Conservation (phyloP, 2,888 invertebrate genomes). For the Noctua janthina region DNA sequence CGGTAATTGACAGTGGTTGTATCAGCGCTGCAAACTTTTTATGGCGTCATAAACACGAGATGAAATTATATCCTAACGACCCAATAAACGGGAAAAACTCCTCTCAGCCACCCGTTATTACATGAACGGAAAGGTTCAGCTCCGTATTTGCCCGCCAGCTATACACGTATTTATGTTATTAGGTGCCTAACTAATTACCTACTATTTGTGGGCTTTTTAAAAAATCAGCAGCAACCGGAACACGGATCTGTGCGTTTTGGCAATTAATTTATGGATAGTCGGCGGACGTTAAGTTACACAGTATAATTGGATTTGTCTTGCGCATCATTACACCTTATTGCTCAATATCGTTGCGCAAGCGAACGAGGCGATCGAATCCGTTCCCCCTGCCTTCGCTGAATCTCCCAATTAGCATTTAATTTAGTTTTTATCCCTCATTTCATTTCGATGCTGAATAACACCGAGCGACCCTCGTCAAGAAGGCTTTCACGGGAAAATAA, state of each 20-base stretch:
- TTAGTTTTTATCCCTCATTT: conserved; percentile 87
- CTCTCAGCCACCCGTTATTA: conserved; percentile 84
- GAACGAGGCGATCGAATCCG: conserved; percentile 75
- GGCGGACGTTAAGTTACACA: conserved; percentile 61
- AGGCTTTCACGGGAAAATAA: conserved; percentile 83
- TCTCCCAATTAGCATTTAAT: conserved; percentile 87
- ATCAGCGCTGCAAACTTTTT: conserved; percentile 88
- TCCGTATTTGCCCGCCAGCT: conserved; percentile 74
- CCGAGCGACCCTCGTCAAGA: conserved; percentile 84
- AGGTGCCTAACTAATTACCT: conserved; percentile 69
- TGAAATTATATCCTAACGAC: conserved; percentile 89
- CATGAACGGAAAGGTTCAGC: conserved; percentile 81
- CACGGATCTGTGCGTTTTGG: conserved; percentile 39
- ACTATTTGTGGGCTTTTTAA: conserved; percentile 50
- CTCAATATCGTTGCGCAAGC: conserved; percentile 76
- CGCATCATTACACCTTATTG: conserved; percentile 80
- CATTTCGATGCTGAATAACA: conserved; percentile 84
- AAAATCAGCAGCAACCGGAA: conserved; percentile 42
- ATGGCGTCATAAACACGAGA: conserved; percentile 88
- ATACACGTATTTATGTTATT: conserved; percentile 77
- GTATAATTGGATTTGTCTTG: conserved; percentile 76
- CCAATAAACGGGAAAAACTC: conserved; percentile 88
- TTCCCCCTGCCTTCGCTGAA: conserved; percentile 75
- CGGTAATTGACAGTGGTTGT: conserved; percentile 86
- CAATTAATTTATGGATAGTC: conserved; percentile 55